These are phyloP conservation scores for Gastracanthus pulcherrimus DNA, from an alignment of 2,888 invertebrate genomes.

Conservation along the genomic window DNA sequence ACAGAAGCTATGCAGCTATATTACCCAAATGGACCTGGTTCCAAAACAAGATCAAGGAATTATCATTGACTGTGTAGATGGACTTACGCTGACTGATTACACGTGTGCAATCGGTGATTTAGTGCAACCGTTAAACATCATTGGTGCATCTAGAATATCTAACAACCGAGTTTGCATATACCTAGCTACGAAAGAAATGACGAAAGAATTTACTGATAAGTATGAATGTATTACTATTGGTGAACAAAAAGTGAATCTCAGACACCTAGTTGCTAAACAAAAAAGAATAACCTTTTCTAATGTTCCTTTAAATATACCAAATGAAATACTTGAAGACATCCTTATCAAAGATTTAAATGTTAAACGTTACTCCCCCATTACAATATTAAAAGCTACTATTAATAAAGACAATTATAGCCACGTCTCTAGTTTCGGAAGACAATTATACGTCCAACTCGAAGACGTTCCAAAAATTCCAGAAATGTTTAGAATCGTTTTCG, in stretches of 20 bases:
- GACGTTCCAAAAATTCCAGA: slow-evolving; percentile 4
- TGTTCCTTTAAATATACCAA: not conserved
- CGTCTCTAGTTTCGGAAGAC: slow-evolving; percentile 27
- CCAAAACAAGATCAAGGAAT: not conserved
- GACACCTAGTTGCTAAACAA: too few species aligned
- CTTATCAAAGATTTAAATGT: not conserved
- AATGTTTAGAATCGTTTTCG: slow-evolving; percentile 1
- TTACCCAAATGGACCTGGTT: not conserved
- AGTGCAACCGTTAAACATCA: not conserved
- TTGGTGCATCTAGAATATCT: not conserved
- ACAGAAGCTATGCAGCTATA: not conserved
- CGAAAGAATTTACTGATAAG: not conserved
- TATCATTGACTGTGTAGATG: not conserved
- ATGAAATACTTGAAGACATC: not conserved
- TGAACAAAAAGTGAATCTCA: not conserved
- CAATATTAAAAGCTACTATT: not conserved
- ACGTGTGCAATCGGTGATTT: not conserved
- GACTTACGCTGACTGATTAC: not conserved
- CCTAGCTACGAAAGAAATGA: not conserved
- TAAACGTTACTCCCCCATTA: not conserved
- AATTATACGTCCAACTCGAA: slow-evolving; percentile 19
- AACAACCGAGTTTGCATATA: not conserved
- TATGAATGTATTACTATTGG: not conserved
- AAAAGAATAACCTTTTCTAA: slow-evolving; percentile 11
- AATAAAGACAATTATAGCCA: not conserved